Conservation (phyloP, 2,888 invertebrate genomes). For the Heliconius charithonia region DNA sequence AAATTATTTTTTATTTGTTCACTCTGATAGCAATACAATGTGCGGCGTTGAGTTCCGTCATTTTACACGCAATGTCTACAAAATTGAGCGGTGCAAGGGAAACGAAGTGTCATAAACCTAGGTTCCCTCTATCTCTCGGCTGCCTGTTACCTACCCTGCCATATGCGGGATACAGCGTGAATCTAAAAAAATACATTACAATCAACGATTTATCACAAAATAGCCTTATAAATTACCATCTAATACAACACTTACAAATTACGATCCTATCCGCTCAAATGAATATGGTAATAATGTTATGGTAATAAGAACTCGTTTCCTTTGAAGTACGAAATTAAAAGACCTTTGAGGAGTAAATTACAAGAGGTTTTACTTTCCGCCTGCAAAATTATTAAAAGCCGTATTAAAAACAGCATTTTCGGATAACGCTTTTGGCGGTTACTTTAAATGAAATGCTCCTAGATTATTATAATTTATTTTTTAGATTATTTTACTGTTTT, state of each 20-base stretch:
- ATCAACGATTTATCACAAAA: constrained; percentile 42
- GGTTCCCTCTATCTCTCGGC: neutral
- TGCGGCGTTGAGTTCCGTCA: neutral
- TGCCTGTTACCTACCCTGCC: neutral
- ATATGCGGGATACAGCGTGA: neutral
- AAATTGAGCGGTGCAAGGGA: neutral
- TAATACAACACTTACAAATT: constrained; percentile 40
- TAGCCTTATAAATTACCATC: constrained; percentile 41
- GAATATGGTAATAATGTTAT: constrained; percentile 35
- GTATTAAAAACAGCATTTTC: constrained; percentile 21
- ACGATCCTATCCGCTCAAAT: constrained; percentile 31
- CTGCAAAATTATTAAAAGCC: constrained; percentile 24
- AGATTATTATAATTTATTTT: constrained; percentile 12
- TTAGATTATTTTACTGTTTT: neutral
- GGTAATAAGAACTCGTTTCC: constrained; percentile 33
- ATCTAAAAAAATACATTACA: neutral
- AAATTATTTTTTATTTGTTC: no score
- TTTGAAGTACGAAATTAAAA: constrained; percentile 28
- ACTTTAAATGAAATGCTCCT: constrained; percentile 5
- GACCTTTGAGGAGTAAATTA: constrained; percentile 22
- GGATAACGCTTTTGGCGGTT: constrained; percentile 4
- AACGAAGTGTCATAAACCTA: neutral
- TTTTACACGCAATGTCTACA: neutral
- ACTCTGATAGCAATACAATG: neutral
- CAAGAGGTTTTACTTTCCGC: constrained; percentile 26